Evolutionary conservation across 2,888 invertebrate species (phyloP), one percentile per base, ranked within the genome.

Genomic region (Eristalinus sepulchralis): DNA sequence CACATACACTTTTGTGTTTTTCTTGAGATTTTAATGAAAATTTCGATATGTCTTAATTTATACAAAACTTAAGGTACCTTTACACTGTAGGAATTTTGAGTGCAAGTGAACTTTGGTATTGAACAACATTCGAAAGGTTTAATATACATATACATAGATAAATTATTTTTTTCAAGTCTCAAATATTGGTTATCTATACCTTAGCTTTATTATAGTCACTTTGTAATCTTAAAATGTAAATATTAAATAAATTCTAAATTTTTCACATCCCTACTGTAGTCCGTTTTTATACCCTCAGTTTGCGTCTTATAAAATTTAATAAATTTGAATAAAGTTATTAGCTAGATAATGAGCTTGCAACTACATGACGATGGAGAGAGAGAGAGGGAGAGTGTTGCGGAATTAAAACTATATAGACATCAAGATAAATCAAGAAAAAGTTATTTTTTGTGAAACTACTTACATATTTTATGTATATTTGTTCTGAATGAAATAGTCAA

Each of bases 11-110:
- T 68, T 63, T 39, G 27, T 59, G 71, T 47, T 22, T 34, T 17
- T 47, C 17, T 17, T 47, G 17, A 47, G 36, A 33, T 31, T 68
- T 64, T 33, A 27, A 70, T 71, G 75, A 64, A 80, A 70, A 76
- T 36, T 13, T 67, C 80, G 84, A 84, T 84, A 84, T 84, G 84
- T 80, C 71, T 76, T 57, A 47, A 64, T 68, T 68, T n/a, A 72
- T 63, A 62, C 64, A 66, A n/a, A 39, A 36, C 36, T 53, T 57
- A 33, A 72, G 39, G 62, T 68, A 63, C 67, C 34, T n/a, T 57
- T 63, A 72, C 36, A 31, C 34, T 34, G 13, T 27, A 36, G 17
- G 33, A 1, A 22, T 55, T 33, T 73, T 17, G 8, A 71, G 57
- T 76, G 11, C 59, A 39, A 76, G 11, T 59, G 53, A 33, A 60